Base-by-base conservation (phyloP, 2,797 vertebrate species). In the Spinibarbus caldwelli region DNA sequence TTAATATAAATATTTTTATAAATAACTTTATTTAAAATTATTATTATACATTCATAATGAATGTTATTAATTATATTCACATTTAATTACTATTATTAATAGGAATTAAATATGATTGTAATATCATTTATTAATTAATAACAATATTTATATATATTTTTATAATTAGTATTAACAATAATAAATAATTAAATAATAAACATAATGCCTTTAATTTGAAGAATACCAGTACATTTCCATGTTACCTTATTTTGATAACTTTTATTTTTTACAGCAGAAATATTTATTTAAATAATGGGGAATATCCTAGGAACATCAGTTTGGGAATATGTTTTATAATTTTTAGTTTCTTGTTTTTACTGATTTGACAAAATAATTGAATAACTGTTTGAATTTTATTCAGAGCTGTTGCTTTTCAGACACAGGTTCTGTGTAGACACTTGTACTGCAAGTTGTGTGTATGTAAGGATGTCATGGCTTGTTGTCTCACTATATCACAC, bases 261-360 rank as follows among this genome's bases (percentile, higher is more conserved):
- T 26, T 71, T 29, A 7, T 19, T 41, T 82, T 43, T 43, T 64
- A 66, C 15, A 66, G 29, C 17, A 29, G 47, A 23, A 23, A 57
- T 36, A n/a, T 47, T 36, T 15, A 66, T 64, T 47, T 15, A 10
- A 81, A 67, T 66, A 9, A 89, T 89, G 91, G 90, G 88, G 89
- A 91, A 92, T 93, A 92, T 93, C 90, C 93, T 93, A 93, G 92
- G 91, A 92, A 93, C 91, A 62, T 62, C 59, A 90, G 90, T 93
- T 93, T 92, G 85, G 91, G 91, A 90, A 90, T 94, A 93, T 93
- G 93, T 95, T 93, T 95, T 19, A 41, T 91, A 93, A 93, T 88
- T 85, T 71, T 88, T 76, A 89, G 90, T 90, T 91, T 91, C 90
- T 93, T 68, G 31, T 11, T 68, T 70, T 41, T 12, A 57, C 6